Percentiles rank a stretch among this genome's conserved stretches.
phyloP scores from a whole-genome alignment of 1,140 invertebrate species.

The Schlechtendalia chinensis region DNA sequence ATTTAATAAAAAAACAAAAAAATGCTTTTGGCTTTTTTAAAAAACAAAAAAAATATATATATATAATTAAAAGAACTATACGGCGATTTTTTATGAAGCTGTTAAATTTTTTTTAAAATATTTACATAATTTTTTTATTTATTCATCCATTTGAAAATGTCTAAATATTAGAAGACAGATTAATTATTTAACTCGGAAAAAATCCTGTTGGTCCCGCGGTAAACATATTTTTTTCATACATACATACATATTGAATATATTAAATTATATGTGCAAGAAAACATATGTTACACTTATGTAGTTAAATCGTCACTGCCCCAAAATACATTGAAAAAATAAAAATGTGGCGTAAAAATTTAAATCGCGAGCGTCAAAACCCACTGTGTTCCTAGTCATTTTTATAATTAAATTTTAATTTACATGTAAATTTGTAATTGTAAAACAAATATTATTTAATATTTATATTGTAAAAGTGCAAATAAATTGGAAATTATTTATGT shows the following conservation, averaged over 20 bases:
- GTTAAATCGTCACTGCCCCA: slow-evolving; percentile 37
- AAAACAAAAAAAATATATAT: slow-evolving; percentile 12
- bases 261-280: slow-evolving; percentile 21
- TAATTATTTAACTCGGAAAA: slow-evolving; percentile 13
- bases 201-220: slow-evolving; percentile 24
- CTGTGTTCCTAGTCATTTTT: slow-evolving; percentile 50
- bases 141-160: slow-evolving; percentile 21
- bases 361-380: slow-evolving; percentile 38
- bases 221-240: slow-evolving; percentile 21
- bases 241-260: slow-evolving; percentile 8
- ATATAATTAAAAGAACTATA: slow-evolving; percentile 31
- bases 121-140: slow-evolving; percentile 43
- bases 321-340: slow-evolving; percentile 26
- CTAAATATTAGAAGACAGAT: slow-evolving; percentile 23
- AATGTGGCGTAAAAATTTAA: slow-evolving; percentile 24
- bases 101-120: slow-evolving; percentile 40
- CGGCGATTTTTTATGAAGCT: slow-evolving; percentile 49
- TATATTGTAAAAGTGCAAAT: slow-evolving; percentile 47
- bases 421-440: slow-evolving; percentile 46
- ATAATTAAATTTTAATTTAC: slow-evolving; percentile 48
- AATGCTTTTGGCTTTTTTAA: background rate
- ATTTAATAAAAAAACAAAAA: slow-evolving; percentile 23
- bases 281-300: slow-evolving; percentile 20
- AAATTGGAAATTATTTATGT: slow-evolving; percentile 40
- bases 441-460: slow-evolving; percentile 44